Base-by-base conservation (phyloP, 2,888 invertebrate genomes). In the Carpatolechia fugitivella region DNA sequence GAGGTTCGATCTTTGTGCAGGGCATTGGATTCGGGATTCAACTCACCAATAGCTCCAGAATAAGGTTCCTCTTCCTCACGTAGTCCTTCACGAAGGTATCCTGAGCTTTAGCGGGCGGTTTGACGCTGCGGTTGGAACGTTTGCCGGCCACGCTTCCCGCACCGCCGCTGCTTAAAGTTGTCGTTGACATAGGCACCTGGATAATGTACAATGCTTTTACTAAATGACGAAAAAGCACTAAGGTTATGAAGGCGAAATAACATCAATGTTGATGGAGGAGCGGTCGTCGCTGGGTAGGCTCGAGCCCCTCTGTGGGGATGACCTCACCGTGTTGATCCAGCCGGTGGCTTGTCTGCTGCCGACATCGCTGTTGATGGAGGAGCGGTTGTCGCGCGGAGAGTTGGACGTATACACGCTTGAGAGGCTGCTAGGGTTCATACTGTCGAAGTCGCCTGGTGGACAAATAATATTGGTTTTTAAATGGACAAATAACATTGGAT, bases 71-170 rank as follows among this genome's bases (percentile, higher is more conserved):
- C 76, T 98, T 98, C 79, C 95, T 95, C 62, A 98, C 95, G 79
- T 98, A 99, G 72, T 98, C 98, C 74, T 98, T 98, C 56, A 98
- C 96, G 78, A 97, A 97, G 0, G 94, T 93, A 68, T 96, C 96
- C 55, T 93, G 94, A 16, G 92, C 86, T 61, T 93, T 92, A n/a
- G 90, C 85, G 46, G 92, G 84, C 52, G 94, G 91, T 75, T 96
- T 93, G 70, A 94, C 91, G 68, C 95, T 94, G 59, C 95, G 92
- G 73, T 94, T 94, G 18, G 96, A 96, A 2, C 95, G 91, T 79
- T 96, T 96, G 53, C 91, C 91, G 0, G 87, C 89, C 0, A 90
- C 70, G 50, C 90, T 90, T 56, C 90, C 90, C 0, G 90, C 90
- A 0, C 90, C 90, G 53, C 90, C 90, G 53, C 90, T 89, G 0